A percentile compares a stretch with the other conserved stretches of the same genome.
These are phyloP conservation scores for Jaculus jaculus DNA, from an alignment of 2,113 vertebrate genomes.

Conservation along the genomic window DNA sequence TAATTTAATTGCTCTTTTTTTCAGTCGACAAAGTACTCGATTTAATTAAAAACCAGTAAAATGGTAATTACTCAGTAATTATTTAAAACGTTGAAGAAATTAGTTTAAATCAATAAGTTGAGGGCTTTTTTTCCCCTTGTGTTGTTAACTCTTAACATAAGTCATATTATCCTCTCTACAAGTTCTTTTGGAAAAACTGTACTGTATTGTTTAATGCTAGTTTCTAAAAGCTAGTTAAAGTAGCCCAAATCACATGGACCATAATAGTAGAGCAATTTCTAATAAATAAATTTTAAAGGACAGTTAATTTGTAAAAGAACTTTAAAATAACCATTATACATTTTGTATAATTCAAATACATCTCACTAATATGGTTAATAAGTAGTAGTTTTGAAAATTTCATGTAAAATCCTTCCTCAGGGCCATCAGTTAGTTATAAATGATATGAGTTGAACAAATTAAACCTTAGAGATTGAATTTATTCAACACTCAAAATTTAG, in stretches of 20 bases:
- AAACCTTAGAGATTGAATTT: constrained; percentile 47
- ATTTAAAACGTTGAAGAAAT: constrained; percentile 33
- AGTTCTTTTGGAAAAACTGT: constrained; percentile 48
- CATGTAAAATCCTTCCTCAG: constrained; percentile 46
- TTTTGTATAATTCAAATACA: constrained; percentile 40
- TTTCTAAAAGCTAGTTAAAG: constrained; percentile 46
- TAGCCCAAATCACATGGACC: constrained; percentile 7
- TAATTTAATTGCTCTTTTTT: constrained; percentile 56
- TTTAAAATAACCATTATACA: constrained; percentile 35
- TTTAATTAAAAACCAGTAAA: constrained; percentile 57
- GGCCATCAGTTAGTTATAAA: constrained; percentile 48
- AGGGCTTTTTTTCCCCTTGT: neutral
- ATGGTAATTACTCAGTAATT: constrained; percentile 23
- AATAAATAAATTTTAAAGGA: constrained; percentile 37
- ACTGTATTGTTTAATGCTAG: neutral
- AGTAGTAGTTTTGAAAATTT: constrained; percentile 36
- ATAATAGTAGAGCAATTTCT: constrained; percentile 20
- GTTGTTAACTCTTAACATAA: constrained; percentile 25
- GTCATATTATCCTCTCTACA: constrained; percentile 13
- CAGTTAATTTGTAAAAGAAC: constrained; percentile 30
- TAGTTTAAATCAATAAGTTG: constrained; percentile 49
- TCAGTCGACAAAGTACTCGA: constrained; percentile 40
- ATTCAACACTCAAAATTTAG: constrained; percentile 44
- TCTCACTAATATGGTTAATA: constrained; percentile 35
- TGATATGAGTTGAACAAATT: constrained; percentile 49